phyloP scores from a whole-genome alignment of 2,797 vertebrate genomes.

The Taenioides sp. region DNA sequence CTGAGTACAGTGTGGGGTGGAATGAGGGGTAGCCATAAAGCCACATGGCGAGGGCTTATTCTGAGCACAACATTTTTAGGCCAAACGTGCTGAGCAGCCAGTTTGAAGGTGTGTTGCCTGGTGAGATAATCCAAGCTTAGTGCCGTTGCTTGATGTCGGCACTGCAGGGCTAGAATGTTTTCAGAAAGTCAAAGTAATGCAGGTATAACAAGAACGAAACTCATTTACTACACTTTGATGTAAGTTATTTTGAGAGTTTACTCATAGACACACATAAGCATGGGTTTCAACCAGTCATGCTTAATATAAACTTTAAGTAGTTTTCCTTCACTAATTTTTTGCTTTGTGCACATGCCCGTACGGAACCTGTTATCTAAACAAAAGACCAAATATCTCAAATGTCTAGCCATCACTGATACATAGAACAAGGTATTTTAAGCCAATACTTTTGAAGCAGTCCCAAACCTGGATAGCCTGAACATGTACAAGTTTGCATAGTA shows the following conservation, averaged over 20 bases:
- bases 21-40: slow-evolving; percentile 26
- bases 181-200: slow-evolving; percentile 4
- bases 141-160: slow-evolving; percentile 21
- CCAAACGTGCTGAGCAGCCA: slow-evolving; percentile 26
- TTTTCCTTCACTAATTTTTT: too few species aligned
- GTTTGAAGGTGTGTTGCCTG: slow-evolving; percentile 30
- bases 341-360: too few species aligned
- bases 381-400: too few species aligned
- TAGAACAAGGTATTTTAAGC: too few species aligned
- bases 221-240: not conserved
- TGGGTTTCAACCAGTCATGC: not conserved
- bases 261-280: not conserved
- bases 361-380: too few species aligned
- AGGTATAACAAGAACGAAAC: slow-evolving; percentile 1
- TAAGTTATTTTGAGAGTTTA: not conserved
- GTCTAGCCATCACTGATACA: too few species aligned
- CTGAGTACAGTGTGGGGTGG: slow-evolving; percentile 27
- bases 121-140: slow-evolving; percentile 31
- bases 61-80: slow-evolving; percentile 23
- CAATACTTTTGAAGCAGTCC: too few species aligned
- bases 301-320: not conserved
- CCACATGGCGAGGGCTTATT: slow-evolving; percentile 8
- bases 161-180: not conserved
- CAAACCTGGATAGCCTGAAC: too few species aligned
- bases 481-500: too few species aligned